Evolutionary conservation across 2,888 invertebrate genomes (phyloP), one percentile per base, ranked within the genome.

Genomic region (Tillus elongatus): DNA sequence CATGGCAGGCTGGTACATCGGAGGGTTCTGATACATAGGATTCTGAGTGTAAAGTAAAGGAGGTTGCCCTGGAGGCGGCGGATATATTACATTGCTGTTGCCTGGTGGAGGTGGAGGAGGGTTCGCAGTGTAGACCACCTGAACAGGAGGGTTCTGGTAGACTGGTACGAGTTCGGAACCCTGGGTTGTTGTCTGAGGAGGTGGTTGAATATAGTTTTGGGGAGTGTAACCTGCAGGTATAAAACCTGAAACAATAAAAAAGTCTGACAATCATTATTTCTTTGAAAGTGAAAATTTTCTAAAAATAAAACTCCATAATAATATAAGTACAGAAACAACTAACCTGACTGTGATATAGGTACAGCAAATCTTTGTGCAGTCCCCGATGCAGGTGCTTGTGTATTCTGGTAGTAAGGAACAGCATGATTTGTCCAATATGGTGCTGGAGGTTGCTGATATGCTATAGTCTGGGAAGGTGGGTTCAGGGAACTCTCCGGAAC

Each of bases 11-110:
- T 36, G 15, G 4, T 34, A 39, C 28, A 42, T 42, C 10, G 40
- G 11, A 12, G 43, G 12, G 19, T 27, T 40, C 8, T 38, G 16
- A 36, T 43, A 51, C 2, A 47, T 36, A 8, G 52, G 45, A 37
- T 52, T 53, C 29, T 49, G 60, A 8, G 59, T 40, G 40, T 60
- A 63, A 15, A 62, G 43, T 13, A 64, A 37, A n/a, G 51, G 51
- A 36, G 57, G 41, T 44, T 52, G 44, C 39, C 49, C 50, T n/a
- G 56, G 24, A n/a, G n/a, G n/a, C n/a, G 24, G 6, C 24, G 24
- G 54, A 36, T 58, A 59, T 12, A 60, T 40, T 6, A 56, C 42
- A 1, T 52, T 38, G 35, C 50, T 58, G 3, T 15, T 4, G n/a
- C n/a, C n/a, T n/a, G 3, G 35, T 11, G 46, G 42, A n/a, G 45